These are phyloP conservation scores for Mnemiopsis leidyi DNA, from an alignment of 37 sponge, comb jelly and placozoan genomes.

Conservation along the genomic window DNA sequence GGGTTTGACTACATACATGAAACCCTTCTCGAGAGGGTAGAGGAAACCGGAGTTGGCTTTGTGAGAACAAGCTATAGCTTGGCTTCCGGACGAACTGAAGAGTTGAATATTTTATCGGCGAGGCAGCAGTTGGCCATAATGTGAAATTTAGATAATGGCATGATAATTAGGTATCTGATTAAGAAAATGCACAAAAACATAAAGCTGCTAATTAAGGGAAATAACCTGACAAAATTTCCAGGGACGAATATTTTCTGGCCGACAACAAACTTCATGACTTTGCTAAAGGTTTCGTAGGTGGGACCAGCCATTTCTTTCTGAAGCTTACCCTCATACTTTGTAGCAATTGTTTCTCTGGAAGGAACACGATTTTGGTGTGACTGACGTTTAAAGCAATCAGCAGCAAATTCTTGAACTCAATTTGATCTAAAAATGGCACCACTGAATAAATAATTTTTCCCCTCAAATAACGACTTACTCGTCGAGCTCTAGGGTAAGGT, in stretches of 20 bases:
- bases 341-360: conserved; percentile 40
- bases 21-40: conserved; percentile 92
- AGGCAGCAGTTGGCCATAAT: not conserved
- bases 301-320: conserved; percentile 82
- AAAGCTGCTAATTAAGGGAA: too few relatives aligned
- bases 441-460: too few relatives aligned
- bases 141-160: too few relatives aligned
- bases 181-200: too few relatives aligned
- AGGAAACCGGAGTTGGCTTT: conserved; percentile 84
- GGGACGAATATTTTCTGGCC: conserved; percentile 95
- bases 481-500: conserved; percentile 74
- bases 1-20: conserved; percentile 97
- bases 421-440: too few relatives aligned
- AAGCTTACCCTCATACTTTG: conserved; percentile 71
- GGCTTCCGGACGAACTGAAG: conserved; percentile 67
- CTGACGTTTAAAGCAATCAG: too few relatives aligned
- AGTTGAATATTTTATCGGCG: not conserved
- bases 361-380: too few relatives aligned
- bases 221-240: conserved; percentile 80
- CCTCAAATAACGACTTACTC: conserved; percentile 70
- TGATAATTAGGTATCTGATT: too few relatives aligned
- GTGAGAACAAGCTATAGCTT: conserved; percentile 81
- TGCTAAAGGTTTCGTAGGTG: conserved; percentile 84
- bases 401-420: too few relatives aligned
- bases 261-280: conserved; percentile 83